These are phyloP conservation scores for Coptotermes formosanus DNA, from an alignment of 1,140 invertebrate genomes.

Conservation along the genomic window DNA sequence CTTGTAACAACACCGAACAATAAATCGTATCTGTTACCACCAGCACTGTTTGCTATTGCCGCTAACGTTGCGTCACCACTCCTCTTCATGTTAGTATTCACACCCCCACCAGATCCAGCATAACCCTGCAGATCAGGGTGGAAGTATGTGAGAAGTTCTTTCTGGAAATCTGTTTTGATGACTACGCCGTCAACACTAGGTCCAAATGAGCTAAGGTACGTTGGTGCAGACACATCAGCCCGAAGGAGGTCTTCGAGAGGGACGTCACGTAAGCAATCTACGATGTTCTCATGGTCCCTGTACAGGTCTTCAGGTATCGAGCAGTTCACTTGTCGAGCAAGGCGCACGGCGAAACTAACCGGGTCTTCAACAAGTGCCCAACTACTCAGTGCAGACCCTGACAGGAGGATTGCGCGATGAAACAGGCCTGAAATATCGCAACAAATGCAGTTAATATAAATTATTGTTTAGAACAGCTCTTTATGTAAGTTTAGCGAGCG, in stretches of 20 bases:
- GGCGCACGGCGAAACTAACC: constrained; percentile 75
- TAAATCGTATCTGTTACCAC: constrained; percentile 68
- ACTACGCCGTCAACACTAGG: constrained; percentile 64
- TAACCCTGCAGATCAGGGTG: constrained; percentile 47
- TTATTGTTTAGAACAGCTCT: too few species aligned
- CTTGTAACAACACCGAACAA: constrained; percentile 82
- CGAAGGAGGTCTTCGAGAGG: constrained; percentile 73
- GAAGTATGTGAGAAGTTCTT: constrained; percentile 68
- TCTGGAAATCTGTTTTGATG: constrained; percentile 75
- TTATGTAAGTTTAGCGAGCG: too few species aligned
- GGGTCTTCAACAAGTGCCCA: constrained; percentile 94
- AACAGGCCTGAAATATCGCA: constrained; percentile 44
- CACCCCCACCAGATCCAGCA: not conserved
- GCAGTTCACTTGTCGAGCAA: constrained; percentile 85
- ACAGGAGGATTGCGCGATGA: constrained; percentile 85
- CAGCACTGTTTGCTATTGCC: constrained; percentile 39
- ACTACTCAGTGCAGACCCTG: constrained; percentile 88
- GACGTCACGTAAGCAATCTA: constrained; percentile 76
- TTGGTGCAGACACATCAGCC: constrained; percentile 76
- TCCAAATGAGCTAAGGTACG: constrained; percentile 62
- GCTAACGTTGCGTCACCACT: constrained; percentile 47
- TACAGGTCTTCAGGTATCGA: constrained; percentile 73
- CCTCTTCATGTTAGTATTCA: constrained; percentile 45
- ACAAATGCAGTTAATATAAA: too few species aligned
- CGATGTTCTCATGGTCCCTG: constrained; percentile 75